Percentiles rank a stretch among this genome's conserved stretches.
These are phyloP conservation scores for Denticeps clupeoides DNA, from an alignment of 2,797 vertebrate species.

Conservation along the genomic window DNA sequence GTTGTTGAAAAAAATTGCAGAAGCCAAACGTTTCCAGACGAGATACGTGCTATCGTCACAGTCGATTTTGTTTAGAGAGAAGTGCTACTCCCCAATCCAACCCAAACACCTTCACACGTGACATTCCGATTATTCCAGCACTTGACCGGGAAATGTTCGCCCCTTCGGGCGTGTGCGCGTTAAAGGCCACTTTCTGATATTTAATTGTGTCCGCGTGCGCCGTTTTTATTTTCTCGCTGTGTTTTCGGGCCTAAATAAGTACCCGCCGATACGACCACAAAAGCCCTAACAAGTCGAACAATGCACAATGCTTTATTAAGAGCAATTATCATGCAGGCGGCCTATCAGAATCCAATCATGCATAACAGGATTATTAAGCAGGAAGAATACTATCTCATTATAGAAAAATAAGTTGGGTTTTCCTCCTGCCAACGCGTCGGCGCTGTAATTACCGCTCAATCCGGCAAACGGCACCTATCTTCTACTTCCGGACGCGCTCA, in stretches of 20 bases:
- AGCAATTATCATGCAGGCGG: conserved; percentile 34
- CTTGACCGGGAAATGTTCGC: no score
- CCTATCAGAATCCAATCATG: conserved; percentile 38
- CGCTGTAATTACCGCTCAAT: conserved; percentile 33
- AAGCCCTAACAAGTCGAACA: conserved; percentile 28
- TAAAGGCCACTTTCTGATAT: no score
- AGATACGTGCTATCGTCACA: no score
- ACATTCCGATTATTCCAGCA: not conserved
- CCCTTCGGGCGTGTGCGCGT: no score
- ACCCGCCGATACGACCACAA: conserved; percentile 19
- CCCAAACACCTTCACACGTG: no score
- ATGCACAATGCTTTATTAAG: conserved; percentile 34
- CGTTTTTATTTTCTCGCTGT: no score
- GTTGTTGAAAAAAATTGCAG: no score
- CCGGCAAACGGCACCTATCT: conserved; percentile 27
- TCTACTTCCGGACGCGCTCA: conserved; percentile 22
- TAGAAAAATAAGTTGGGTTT: conserved; percentile 30
- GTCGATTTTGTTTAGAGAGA: no score
- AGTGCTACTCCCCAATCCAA: no score
- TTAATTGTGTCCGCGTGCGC: conserved; percentile 16
- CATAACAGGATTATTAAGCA: conserved; percentile 36
- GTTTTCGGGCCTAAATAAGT: conserved; percentile 24
- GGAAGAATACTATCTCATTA: conserved; percentile 36
- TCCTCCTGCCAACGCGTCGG: conserved; percentile 30
- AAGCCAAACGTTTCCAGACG: no score